Evolutionary conservation across 2,113 vertebrate species (phyloP).

Genomic region (Anoura caudifer): DNA sequence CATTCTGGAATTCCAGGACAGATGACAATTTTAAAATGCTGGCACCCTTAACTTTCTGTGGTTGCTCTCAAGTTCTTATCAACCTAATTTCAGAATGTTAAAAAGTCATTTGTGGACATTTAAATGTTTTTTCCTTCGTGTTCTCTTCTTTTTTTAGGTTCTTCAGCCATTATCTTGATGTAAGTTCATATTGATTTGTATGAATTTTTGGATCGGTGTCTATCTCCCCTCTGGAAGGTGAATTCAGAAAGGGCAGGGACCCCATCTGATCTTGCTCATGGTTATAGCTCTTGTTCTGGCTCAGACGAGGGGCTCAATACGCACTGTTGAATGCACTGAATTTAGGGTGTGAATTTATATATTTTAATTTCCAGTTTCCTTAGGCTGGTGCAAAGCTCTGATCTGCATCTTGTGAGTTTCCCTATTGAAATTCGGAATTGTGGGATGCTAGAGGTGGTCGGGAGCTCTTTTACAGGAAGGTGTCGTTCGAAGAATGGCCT

Average conservation of each 20-base stretch:
- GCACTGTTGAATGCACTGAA: neutral
- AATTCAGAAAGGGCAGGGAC: neutral
- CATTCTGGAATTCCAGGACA: neutral
- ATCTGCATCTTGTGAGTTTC: neutral
- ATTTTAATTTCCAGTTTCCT: neutral
- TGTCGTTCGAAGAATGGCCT: neutral
- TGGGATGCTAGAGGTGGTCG: neutral
- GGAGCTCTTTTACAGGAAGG: neutral
- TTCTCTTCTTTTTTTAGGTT: neutral
- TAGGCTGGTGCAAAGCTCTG: neutral
- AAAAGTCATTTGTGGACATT: neutral
- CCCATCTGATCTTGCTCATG: neutral
- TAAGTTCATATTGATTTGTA: neutral
- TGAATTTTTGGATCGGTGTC: neutral
- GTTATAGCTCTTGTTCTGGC: neutral
- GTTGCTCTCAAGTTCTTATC: neutral
- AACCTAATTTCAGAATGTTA: neutral
- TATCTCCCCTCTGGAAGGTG: neutral
- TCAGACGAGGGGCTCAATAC: neutral
- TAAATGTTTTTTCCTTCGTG: neutral
- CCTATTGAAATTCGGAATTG: neutral
- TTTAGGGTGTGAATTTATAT: neutral
- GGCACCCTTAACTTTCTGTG: neutral
- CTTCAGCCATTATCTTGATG: neutral
- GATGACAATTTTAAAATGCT: neutral